These are phyloP conservation scores for Sebastes wilsoni DNA, from an alignment of 2,797 vertebrate species.

Conservation along the genomic window DNA sequence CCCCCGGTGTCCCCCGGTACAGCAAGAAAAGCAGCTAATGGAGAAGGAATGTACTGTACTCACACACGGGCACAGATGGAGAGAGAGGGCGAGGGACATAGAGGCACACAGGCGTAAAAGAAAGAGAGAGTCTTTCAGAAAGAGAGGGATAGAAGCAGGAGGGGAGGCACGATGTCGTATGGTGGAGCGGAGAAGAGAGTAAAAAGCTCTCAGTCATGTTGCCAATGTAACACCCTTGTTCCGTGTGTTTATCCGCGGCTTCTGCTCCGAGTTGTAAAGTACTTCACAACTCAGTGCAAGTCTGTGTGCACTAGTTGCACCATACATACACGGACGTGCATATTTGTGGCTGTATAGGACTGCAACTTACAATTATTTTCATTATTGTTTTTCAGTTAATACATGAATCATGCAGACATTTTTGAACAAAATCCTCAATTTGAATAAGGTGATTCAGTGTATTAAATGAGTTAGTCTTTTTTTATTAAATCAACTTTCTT, in stretches of 20 bases:
- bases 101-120: conserved; percentile 12
- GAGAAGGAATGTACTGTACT: conserved; percentile 72
- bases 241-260: conserved; percentile 43
- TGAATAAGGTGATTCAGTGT: no score
- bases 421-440: no score
- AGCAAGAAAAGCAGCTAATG: conserved; percentile 66
- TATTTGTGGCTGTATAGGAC: background rate
- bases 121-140: conserved; percentile 33
- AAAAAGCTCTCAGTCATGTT: conserved; percentile 60
- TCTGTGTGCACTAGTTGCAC: background rate
- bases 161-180: conserved; percentile 16
- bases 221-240: conserved; percentile 49
- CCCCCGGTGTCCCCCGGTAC: conserved; percentile 28
- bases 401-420: background rate
- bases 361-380: background rate
- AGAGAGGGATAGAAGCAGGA: conserved; percentile 29
- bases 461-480: no score
- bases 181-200: conserved; percentile 17
- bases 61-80: conserved; percentile 58
- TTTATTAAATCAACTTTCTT: no score
- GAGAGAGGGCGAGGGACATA: conserved; percentile 30
- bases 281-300: conserved; percentile 12
- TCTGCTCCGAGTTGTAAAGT: conserved; percentile 44
- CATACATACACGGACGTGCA: background rate
- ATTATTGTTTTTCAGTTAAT: background rate